Conservation (phyloP, 2,888 invertebrate species). For the Leptopterna dolabrata region DNA sequence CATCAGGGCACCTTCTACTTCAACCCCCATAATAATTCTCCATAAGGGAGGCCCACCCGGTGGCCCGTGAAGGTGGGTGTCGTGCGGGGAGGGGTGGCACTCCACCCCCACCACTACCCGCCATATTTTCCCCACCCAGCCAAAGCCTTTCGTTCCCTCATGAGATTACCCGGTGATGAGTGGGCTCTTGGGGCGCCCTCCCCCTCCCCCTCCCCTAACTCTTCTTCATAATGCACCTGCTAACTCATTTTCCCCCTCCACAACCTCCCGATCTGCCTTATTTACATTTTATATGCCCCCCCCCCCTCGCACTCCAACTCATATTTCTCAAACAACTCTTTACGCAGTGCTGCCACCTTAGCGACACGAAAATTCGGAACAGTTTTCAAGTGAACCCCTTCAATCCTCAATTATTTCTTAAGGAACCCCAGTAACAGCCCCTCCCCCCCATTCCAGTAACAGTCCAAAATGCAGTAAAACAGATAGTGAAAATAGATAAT, state of each 20-base stretch:
- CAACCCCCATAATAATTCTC: slow-evolving; percentile 29
- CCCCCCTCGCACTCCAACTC: not conserved
- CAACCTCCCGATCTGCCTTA: not conserved
- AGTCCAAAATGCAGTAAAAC: too few species aligned
- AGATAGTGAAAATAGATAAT: too few species aligned
- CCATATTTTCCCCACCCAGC: too few species aligned
- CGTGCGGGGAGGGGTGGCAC: slow-evolving; percentile 1
- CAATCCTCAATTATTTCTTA: too few species aligned
- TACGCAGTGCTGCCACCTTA: too few species aligned
- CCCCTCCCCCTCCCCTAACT: not conserved
- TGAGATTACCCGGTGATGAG: slow-evolving; percentile 53
- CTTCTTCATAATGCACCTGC: slow-evolving; percentile 33
- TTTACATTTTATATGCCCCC: slow-evolving; percentile 18
- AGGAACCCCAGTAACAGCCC: too few species aligned
- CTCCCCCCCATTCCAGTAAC: too few species aligned
- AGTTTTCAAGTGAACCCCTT: too few species aligned
- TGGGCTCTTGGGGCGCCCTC: slow-evolving; percentile 33
- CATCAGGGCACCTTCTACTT: slow-evolving; percentile 16
- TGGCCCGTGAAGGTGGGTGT: too few species aligned
- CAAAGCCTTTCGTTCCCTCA: not conserved
- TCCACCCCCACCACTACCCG: not conserved
- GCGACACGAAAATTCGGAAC: too few species aligned
- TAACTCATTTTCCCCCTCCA: slow-evolving; percentile 23
- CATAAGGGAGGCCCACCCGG: not conserved
- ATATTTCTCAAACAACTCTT: too few species aligned